Conservation (phyloP, 2,888 invertebrate genomes). For the Pseudolycoriella hygida region DNA sequence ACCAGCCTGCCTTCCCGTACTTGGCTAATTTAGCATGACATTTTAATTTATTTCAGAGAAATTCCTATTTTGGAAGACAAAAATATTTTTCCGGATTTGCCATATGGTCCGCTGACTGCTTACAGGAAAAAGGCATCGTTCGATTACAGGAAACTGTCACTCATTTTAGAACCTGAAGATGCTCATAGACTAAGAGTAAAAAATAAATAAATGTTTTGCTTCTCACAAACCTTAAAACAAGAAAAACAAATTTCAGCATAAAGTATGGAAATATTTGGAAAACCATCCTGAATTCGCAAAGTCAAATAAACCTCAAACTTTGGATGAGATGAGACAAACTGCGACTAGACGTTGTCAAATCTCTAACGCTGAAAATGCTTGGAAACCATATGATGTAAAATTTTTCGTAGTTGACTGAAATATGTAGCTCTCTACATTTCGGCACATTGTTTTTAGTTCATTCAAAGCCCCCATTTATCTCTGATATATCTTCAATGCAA, state of each 20-base stretch:
- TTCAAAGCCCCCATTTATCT: conserved; percentile 25
- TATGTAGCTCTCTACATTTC: too few relatives aligned
- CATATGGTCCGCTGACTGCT: conserved; percentile 42
- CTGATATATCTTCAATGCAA: conserved; percentile 35
- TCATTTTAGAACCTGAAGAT: conserved; percentile 34
- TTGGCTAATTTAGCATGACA: too few relatives aligned
- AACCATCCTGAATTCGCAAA: conserved; percentile 39
- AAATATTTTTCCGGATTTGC: conserved; percentile 37
- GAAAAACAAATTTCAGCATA: conserved; percentile 25
- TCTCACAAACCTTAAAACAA: not conserved
- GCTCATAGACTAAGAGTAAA: conserved; percentile 33
- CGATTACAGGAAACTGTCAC: conserved; percentile 44
- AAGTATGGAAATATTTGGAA: conserved; percentile 38
- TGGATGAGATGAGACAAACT: conserved; percentile 38
- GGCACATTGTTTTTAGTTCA: too few relatives aligned
- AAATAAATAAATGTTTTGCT: not conserved
- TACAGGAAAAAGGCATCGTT: conserved; percentile 47
- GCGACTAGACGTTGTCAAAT: conserved; percentile 21
- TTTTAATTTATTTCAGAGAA: too few relatives aligned
- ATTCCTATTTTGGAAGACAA: conserved; percentile 14
- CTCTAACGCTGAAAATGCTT: too few relatives aligned
- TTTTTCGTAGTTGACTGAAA: not conserved
- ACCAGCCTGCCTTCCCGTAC: too few relatives aligned
- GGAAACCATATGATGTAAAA: conserved; percentile 8
- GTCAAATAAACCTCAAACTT: conserved; percentile 29